Evolutionary conservation across 2,797 vertebrate genomes (phyloP).

Genomic region (Rhinogobio ventralis): DNA sequence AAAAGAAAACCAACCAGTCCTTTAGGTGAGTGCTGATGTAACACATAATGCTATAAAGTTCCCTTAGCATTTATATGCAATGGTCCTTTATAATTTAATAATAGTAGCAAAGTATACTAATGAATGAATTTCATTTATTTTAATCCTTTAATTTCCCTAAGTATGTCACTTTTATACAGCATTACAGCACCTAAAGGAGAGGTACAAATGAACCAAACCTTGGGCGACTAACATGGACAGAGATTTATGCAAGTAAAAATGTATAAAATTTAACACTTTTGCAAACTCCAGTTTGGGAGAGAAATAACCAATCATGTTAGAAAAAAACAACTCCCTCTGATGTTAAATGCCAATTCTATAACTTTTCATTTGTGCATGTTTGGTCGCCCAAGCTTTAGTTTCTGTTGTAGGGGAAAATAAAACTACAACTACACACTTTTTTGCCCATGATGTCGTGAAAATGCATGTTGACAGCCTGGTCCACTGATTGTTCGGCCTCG

Average conservation of each 20-base stretch:
- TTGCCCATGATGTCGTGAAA: slow-evolving; percentile 99
- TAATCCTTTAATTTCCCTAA: background rate
- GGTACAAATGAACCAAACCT: slow-evolving; percentile 95
- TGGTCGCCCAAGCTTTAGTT: slow-evolving; percentile 94
- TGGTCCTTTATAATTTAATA: background rate
- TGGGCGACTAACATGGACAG: slow-evolving; percentile 80
- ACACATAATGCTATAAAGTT: slow-evolving; percentile 6
- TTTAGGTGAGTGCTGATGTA: slow-evolving; percentile 83
- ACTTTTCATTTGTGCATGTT: slow-evolving; percentile 52
- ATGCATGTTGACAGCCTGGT: slow-evolving; percentile 99
- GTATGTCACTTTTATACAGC: background rate
- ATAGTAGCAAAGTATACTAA: background rate
- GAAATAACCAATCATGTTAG: background rate
- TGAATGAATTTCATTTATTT: background rate
- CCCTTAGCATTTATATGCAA: background rate
- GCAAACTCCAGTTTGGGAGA: background rate
- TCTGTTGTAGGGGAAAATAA: slow-evolving; percentile 99
- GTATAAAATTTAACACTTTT: background rate
- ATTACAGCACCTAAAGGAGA: slow-evolving; percentile 94
- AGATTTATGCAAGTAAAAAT: background rate
- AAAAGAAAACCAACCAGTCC: slow-evolving; percentile 90
- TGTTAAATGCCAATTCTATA: slow-evolving; percentile 39
- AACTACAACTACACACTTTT: slow-evolving; percentile 99
- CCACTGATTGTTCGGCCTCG: slow-evolving; percentile 99
- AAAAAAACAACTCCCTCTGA: slow-evolving; percentile 15